Evolutionary conservation across 2,113 vertebrate genomes (phyloP), one percentile per base, ranked within the genome.

Genomic region (Heteronetta atricapilla): DNA sequence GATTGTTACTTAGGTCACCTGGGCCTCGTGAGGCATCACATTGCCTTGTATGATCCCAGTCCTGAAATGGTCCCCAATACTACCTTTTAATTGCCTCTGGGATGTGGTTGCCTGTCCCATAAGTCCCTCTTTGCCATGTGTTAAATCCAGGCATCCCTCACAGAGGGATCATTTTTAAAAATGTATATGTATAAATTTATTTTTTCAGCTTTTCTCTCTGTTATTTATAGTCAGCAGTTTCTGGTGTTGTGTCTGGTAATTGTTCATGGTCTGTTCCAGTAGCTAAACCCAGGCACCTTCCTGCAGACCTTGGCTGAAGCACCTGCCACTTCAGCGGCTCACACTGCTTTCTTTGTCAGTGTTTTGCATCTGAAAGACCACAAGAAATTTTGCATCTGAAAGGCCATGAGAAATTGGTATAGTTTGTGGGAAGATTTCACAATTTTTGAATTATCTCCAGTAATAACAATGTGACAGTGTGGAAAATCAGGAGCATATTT

Each of bases 21-120:
- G 29, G 25, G 7, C 44, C 21, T 18, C 58, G 26, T 0, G 20
- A 36, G 15, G 1, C 40, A n/a, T 10, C 9, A 34, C 21, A 5
- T 42, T 26, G 16, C 38, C 40, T 73, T n/a, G 11, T n/a, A 52
- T 36, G 26, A 48, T 69, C 23, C 33, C 8, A 11, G 7, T 64
- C 33, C 50, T n/a, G 25, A 66, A 3, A 21, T 28, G 18, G n/a
- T 36, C 25, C 42, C 40, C 19, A 29, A 4, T 46, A n/a, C 33
- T 36, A 19, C 26, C 21, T 26, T 64, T 15, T 44, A 7, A 31
- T 81, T 48, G 55, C 23, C 42, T 56, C 31, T 70, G 74, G n/a
- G 64, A 36, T 26, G 8, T n/a, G 13, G 4, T 50, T 18, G 4
- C 60, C 38, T 66, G 25, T 77, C 19, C 2, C 25, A 2, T 13